A percentile compares a stretch with the other conserved stretches of the same genome.
Evolutionary conservation across 2,113 vertebrate genomes (phyloP).

Genomic region (Silurus meridionalis): DNA sequence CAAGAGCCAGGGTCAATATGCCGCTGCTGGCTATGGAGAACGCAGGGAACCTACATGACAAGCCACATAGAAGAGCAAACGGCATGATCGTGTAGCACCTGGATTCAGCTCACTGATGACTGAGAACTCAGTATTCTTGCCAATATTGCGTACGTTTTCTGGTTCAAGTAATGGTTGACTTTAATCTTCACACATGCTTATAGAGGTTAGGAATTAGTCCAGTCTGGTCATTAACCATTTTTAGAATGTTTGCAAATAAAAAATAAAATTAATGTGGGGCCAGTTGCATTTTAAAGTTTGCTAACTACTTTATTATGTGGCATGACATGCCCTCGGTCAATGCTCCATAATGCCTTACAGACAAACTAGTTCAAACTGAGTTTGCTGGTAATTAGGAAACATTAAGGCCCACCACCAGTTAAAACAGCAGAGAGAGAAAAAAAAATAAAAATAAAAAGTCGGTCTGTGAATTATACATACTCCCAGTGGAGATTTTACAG

Average conservation of each 20-base stretch:
- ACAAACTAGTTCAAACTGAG: constrained; percentile 47
- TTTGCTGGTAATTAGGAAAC: constrained; percentile 50
- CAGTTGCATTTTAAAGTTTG: constrained; percentile 31
- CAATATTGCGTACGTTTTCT: background rate
- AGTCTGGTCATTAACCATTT: background rate
- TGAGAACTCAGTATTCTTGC: background rate
- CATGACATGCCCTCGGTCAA: constrained; percentile 42
- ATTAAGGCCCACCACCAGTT: constrained; percentile 57
- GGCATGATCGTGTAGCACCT: constrained; percentile 12
- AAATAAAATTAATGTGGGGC: constrained; percentile 14
- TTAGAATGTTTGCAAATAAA: constrained; percentile 17
- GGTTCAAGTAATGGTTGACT: background rate
- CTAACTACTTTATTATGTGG: constrained; percentile 36
- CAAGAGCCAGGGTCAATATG: constrained; percentile 30
- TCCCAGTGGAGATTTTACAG: constrained; percentile 52
- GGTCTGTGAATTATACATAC: constrained; percentile 43
- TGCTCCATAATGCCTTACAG: constrained; percentile 48
- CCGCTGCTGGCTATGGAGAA: constrained; percentile 14
- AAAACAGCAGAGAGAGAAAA: constrained; percentile 37
- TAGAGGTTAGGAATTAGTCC: background rate
- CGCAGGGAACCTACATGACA: background rate
- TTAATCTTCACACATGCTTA: background rate
- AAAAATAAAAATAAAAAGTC: constrained; percentile 19
- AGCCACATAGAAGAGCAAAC: background rate
- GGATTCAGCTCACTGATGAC: background rate